Evolutionary conservation across 1,140 invertebrate species (phyloP).

Genomic region (Meloidogyne floridensis): DNA sequence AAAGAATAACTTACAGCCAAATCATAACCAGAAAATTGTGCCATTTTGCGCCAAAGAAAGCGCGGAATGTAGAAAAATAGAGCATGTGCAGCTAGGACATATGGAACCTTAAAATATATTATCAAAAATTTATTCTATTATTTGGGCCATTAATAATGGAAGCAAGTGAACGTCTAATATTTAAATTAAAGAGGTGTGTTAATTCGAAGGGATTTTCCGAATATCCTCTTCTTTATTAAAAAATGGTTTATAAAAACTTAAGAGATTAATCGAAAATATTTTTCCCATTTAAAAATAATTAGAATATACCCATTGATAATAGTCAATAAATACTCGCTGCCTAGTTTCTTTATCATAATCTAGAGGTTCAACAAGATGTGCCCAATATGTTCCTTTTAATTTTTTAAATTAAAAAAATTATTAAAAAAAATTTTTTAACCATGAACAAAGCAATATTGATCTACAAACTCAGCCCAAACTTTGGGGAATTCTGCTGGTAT

Average conservation of each 20-base stretch:
- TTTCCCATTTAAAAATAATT: background rate
- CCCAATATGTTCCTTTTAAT: constrained; percentile 57
- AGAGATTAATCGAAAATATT: too few species aligned
- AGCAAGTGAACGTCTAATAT: background rate
- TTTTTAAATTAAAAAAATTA: background rate
- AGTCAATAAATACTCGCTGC: constrained; percentile 50
- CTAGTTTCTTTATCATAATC: constrained; percentile 55
- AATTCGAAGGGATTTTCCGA: too few species aligned
- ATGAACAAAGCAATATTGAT: constrained; percentile 65
- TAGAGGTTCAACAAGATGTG: constrained; percentile 53
- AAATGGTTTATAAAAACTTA: too few species aligned
- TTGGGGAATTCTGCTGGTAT: constrained; percentile 64
- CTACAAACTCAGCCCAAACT: constrained; percentile 62
- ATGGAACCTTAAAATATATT: constrained; percentile 52
- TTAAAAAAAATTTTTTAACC: background rate
- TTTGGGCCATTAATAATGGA: too few species aligned
- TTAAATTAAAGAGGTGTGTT: too few species aligned
- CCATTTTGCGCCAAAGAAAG: constrained; percentile 58
- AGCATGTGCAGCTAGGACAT: constrained; percentile 61
- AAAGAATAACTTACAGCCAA: constrained; percentile 38
- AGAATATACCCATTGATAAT: constrained; percentile 62
- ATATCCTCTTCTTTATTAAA: too few species aligned
- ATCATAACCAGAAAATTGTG: constrained; percentile 61
- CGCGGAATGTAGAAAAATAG: constrained; percentile 61
- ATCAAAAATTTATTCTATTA: too few species aligned